A percentile compares a stretch with the other conserved stretches of the same genome.
These are phyloP conservation scores for Zygogramma bicolorata DNA, from an alignment of 2,888 invertebrate species.

Conservation along the genomic window DNA sequence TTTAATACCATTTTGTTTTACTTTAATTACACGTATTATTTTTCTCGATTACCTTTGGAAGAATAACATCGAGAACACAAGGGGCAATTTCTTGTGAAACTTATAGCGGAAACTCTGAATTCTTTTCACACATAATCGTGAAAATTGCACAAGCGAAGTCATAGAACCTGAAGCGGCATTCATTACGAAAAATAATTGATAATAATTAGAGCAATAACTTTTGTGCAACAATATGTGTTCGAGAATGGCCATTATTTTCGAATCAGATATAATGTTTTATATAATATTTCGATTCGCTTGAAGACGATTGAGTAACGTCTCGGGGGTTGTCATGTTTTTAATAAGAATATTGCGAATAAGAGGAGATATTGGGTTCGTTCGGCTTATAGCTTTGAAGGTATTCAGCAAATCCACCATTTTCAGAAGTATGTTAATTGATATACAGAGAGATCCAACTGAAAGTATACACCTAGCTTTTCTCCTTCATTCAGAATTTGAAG, in stretches of 20 bases:
- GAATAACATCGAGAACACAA: not conserved
- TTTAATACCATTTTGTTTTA: slow-evolving; percentile 5
- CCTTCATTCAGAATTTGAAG: no score
- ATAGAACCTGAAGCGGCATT: slow-evolving; percentile 31
- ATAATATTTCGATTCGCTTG: slow-evolving; percentile 20
- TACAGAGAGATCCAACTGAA: no score
- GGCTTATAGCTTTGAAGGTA: no score
- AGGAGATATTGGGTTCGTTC: no score
- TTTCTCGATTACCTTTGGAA: not conserved
- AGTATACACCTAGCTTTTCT: no score
- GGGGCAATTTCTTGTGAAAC: slow-evolving; percentile 6
- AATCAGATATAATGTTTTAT: slow-evolving; percentile 39
- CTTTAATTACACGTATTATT: not conserved
- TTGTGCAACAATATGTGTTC: slow-evolving; percentile 32
- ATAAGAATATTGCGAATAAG: no score
- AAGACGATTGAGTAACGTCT: not conserved
- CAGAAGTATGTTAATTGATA: no score
- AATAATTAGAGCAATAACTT: slow-evolving; percentile 43
- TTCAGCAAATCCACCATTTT: no score
- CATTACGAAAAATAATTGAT: slow-evolving; percentile 40
- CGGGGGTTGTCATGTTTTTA: no score
- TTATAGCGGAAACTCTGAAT: slow-evolving; percentile 9
- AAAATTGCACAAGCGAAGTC: slow-evolving; percentile 30
- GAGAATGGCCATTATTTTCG: slow-evolving; percentile 27
- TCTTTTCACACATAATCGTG: slow-evolving; percentile 2